Percentiles rank a stretch among this genome's conserved stretches.
Conservation (phyloP, 2,888 invertebrate species). For the Lomographa bimaculata region DNA sequence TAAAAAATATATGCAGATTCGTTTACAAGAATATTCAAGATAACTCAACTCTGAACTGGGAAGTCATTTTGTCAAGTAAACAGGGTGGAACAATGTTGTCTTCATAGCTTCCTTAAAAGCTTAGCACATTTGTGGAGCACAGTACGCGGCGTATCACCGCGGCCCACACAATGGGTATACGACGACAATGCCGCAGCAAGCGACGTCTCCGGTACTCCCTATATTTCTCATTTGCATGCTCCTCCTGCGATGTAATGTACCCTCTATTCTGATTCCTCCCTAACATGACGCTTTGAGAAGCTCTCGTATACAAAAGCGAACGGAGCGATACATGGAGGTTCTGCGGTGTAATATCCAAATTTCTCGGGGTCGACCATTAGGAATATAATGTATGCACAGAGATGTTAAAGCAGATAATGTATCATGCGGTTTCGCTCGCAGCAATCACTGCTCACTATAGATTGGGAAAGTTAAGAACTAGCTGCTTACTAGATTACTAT, state of each 20-base stretch:
- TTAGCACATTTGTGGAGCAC: conserved; percentile 26
- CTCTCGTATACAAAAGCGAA: conserved; percentile 34
- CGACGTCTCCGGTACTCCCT: conserved; percentile 61
- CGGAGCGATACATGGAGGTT: conserved; percentile 23
- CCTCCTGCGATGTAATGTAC: conserved; percentile 50
- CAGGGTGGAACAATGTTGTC: conserved; percentile 18
- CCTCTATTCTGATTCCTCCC: conserved; percentile 40
- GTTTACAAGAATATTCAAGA: too few species aligned
- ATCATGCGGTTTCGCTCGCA: too few species aligned
- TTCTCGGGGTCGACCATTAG: too few species aligned
- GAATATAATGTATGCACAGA: too few species aligned
- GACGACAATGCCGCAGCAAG: conserved; percentile 58
- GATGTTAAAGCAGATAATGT: too few species aligned
- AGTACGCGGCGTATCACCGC: conserved; percentile 35
- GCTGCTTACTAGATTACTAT: too few species aligned
- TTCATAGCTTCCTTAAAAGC: conserved; percentile 26
- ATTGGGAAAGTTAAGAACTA: too few species aligned
- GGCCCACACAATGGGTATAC: conserved; percentile 46
- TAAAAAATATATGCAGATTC: too few species aligned
- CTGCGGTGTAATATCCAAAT: background rate
- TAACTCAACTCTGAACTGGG: conserved; percentile 23
- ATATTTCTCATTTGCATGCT: conserved; percentile 76
- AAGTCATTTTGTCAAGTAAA: conserved; percentile 20
- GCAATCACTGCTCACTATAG: too few species aligned
- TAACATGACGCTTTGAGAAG: conserved; percentile 52